Conservation (phyloP, 1,140 invertebrate genomes). For the Drosophila hydei region DNA sequence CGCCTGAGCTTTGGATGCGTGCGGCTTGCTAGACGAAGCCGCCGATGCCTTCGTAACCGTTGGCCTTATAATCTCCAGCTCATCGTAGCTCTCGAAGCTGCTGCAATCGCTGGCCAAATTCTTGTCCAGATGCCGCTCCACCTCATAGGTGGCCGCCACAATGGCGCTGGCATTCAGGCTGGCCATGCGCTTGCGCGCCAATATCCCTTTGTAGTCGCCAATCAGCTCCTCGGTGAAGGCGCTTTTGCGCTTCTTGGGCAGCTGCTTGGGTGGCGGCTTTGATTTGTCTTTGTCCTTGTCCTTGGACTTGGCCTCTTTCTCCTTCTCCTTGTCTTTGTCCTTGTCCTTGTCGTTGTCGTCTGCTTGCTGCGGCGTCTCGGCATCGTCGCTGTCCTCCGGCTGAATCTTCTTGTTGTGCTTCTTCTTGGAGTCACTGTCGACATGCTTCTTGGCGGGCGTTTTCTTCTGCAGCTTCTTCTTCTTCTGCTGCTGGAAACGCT, state of each 20-base stretch:
- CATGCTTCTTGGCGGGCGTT: slow-evolving; percentile 41
- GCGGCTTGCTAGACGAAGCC: not conserved
- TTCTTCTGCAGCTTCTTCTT: slow-evolving; percentile 68
- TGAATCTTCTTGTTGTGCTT: slow-evolving; percentile 21
- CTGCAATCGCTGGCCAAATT: slow-evolving; percentile 83
- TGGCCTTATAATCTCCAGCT: slow-evolving; percentile 41
- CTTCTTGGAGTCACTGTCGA: slow-evolving; percentile 23
- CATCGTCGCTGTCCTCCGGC: slow-evolving; percentile 52
- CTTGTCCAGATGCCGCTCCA: slow-evolving; percentile 84
- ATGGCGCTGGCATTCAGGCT: slow-evolving; percentile 96
- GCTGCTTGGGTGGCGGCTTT: slow-evolving; percentile 61
- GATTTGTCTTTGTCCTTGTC: slow-evolving; percentile 28
- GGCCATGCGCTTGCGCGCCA: slow-evolving; percentile 95
- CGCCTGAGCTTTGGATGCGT: not conserved
- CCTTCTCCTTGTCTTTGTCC: slow-evolving; percentile 29
- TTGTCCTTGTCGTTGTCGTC: slow-evolving; percentile 24
- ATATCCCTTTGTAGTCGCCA: slow-evolving; percentile 92
- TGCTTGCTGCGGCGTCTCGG: slow-evolving; percentile 7
- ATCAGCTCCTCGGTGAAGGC: slow-evolving; percentile 89
- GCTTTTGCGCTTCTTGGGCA: slow-evolving; percentile 84
- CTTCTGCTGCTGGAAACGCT: slow-evolving; percentile 51
- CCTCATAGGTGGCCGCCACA: slow-evolving; percentile 95
- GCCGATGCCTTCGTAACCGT: not conserved
- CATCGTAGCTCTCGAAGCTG: slow-evolving; percentile 84
- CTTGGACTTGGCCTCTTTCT: slow-evolving; percentile 28